phyloP scores from a whole-genome alignment of 2,797 vertebrate species.

The Smutsia gigantea region DNA sequence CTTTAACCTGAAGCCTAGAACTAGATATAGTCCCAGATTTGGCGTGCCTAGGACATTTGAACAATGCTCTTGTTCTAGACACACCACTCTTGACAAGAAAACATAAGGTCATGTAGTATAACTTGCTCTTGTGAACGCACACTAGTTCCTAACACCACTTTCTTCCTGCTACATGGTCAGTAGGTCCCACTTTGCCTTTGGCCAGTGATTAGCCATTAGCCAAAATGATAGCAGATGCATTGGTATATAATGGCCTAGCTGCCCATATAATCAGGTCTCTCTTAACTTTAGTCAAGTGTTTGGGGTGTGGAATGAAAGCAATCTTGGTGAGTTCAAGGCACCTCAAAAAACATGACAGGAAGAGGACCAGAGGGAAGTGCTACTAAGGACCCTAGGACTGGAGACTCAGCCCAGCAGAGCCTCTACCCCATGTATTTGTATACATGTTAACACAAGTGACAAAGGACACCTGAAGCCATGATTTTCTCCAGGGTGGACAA shows the following conservation, averaged over 20 bases:
- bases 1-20: background rate
- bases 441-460: slow-evolving; percentile 9
- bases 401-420: background rate
- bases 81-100: background rate
- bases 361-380: background rate
- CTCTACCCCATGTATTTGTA: background rate
- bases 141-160: background rate
- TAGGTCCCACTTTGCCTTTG: background rate
- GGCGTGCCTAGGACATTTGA: background rate
- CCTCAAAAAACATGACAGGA: background rate
- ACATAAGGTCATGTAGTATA: background rate
- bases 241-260: background rate
- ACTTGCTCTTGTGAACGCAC: background rate
- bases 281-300: slow-evolving; percentile 9
- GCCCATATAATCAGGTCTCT: background rate
- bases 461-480: background rate
- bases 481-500: slow-evolving; percentile 34
- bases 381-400: background rate
- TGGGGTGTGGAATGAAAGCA: background rate
- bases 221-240: background rate
- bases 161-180: background rate
- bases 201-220: background rate
- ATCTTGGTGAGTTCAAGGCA: slow-evolving; percentile 23
- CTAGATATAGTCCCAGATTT: background rate
- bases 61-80: background rate